These are phyloP conservation scores for Corydoras maculifer DNA, from an alignment of 2,113 vertebrate species.

Conservation along the genomic window DNA sequence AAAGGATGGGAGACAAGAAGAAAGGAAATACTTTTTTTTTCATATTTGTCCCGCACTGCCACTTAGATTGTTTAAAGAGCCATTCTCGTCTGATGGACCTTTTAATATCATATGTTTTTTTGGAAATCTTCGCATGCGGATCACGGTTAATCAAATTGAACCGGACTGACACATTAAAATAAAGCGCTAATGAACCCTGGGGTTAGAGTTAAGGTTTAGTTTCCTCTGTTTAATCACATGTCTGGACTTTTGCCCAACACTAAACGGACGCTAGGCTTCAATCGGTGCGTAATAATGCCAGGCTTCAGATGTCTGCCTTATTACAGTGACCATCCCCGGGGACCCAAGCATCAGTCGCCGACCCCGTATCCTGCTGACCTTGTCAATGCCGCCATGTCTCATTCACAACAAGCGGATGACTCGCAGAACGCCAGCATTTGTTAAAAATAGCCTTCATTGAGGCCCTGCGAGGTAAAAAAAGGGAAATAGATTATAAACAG, in stretches of 20 bases:
- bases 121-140: too few species aligned
- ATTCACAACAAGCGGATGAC: conserved; percentile 69
- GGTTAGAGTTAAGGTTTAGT: conserved; percentile 55
- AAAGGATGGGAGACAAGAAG: conserved; percentile 37
- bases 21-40: conserved; percentile 45
- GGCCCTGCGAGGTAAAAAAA: conserved; percentile 62
- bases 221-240: conserved; percentile 51
- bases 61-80: too few species aligned
- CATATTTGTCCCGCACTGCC: too few species aligned
- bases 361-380: conserved; percentile 59
- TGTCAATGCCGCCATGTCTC: conserved; percentile 63
- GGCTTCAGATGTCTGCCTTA: neutral
- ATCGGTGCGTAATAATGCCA: conserved; percentile 21
- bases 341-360: conserved; percentile 53
- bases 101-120: too few species aligned
- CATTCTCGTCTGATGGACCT: too few species aligned
- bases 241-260: conserved; percentile 49
- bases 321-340: conserved; percentile 42
- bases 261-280: conserved; percentile 41
- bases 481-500: conserved; percentile 62
- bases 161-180: conserved; percentile 51
- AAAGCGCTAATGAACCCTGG: conserved; percentile 46
- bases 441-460: conserved; percentile 73
- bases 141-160: conserved; percentile 14
- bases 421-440: conserved; percentile 53